These are phyloP conservation scores for Parnassius orleans DNA, from an alignment of 2,888 invertebrate genomes.

Conservation along the genomic window DNA sequence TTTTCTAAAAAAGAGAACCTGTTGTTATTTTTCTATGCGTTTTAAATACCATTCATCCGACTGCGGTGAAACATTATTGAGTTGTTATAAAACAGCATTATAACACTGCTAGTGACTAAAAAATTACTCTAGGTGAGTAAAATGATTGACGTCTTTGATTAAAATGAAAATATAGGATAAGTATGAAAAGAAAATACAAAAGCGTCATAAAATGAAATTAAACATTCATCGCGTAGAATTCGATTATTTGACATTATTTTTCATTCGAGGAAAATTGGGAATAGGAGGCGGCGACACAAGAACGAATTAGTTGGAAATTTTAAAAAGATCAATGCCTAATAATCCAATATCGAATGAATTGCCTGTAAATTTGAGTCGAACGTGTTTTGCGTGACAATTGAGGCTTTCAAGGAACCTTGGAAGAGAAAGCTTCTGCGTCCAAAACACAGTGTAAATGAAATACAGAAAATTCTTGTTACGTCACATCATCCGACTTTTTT, in stretches of 20 bases:
- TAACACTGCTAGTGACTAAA: too few relatives aligned
- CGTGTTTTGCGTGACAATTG: slow-evolving; percentile 60
- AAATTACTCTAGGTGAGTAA: too few relatives aligned
- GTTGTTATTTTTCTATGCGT: too few relatives aligned
- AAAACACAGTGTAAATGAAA: background rate
- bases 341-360: slow-evolving; percentile 75
- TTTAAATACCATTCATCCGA: too few relatives aligned
- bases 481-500: too few relatives aligned
- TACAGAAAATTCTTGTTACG: background rate
- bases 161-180: too few relatives aligned
- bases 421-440: slow-evolving; percentile 43
- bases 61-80: too few relatives aligned
- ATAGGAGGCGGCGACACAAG: slow-evolving; percentile 32
- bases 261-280: slow-evolving; percentile 40
- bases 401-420: slow-evolving; percentile 38
- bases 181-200: too few relatives aligned
- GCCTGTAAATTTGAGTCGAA: slow-evolving; percentile 70
- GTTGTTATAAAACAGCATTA: too few relatives aligned
- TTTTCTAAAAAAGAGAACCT: too few relatives aligned
- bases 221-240: slow-evolving; percentile 56
- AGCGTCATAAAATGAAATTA: slow-evolving; percentile 37
- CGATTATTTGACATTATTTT: slow-evolving; percentile 63
- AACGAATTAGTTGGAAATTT: background rate
- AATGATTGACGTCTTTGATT: too few relatives aligned
- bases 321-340: slow-evolving; percentile 60